Evolutionary conservation across 2,797 vertebrate species (phyloP).

Genomic region (Trichosurus vulpecula): DNA sequence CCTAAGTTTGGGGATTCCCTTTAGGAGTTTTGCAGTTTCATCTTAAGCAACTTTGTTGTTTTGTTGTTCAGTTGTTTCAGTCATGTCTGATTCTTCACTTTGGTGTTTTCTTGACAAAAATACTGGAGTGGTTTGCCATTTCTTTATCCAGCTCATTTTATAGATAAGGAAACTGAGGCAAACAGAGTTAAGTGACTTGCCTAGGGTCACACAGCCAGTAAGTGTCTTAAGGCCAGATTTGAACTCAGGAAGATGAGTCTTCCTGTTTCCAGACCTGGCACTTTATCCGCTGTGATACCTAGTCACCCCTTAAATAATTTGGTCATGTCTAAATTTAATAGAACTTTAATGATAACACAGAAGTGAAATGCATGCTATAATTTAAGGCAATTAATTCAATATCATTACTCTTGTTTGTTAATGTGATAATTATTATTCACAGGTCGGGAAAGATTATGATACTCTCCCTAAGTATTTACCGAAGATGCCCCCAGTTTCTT

Average conservation of each 20-base stretch:
- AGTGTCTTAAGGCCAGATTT: not conserved
- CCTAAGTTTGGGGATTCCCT: not conserved
- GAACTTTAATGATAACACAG: not conserved
- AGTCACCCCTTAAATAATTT: not conserved
- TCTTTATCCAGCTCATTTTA: not conserved
- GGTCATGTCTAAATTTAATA: not conserved
- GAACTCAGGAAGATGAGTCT: not conserved
- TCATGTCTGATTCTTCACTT: not conserved
- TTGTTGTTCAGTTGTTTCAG: not conserved
- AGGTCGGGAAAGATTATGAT: constrained; percentile 81
- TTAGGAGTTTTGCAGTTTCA: not conserved
- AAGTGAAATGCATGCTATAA: not conserved
- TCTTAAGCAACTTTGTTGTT: not conserved
- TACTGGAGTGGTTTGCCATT: not conserved
- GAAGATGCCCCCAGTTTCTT: constrained; percentile 91
- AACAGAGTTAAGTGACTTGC: not conserved
- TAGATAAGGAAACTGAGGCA: not conserved
- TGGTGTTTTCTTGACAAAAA: not conserved
- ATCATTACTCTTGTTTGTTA: not conserved
- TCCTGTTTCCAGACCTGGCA: not conserved
- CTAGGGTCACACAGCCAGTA: not conserved
- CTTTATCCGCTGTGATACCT: not conserved
- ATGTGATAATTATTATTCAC: constrained; percentile 25
- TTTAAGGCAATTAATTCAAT: not conserved
- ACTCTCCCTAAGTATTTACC: constrained; percentile 76